Conservation (phyloP, 2,113 vertebrate species). For the Epinephelus cyanopodus region DNA sequence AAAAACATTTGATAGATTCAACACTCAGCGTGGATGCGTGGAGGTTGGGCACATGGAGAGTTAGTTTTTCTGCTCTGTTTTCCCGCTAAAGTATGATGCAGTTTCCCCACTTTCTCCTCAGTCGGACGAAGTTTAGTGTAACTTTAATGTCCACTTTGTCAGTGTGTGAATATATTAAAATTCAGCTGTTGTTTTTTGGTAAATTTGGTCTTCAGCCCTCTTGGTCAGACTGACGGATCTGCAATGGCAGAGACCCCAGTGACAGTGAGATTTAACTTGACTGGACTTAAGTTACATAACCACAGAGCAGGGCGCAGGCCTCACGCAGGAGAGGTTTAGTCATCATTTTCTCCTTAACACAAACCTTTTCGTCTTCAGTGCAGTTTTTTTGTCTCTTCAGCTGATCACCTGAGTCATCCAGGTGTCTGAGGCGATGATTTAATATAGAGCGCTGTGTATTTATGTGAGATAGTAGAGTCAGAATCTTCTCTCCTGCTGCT, state of each 20-base stretch:
- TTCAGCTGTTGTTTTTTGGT: background rate
- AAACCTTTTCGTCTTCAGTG: conserved; percentile 27
- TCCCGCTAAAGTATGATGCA: background rate
- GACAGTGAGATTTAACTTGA: conserved; percentile 65
- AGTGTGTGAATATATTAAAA: conserved; percentile 20
- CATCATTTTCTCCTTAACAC: conserved; percentile 28
- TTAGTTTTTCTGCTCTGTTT: conserved; percentile 7
- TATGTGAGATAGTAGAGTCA: conserved; percentile 35
- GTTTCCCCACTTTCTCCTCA: background rate
- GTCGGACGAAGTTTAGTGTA: background rate
- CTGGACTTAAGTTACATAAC: conserved; percentile 72
- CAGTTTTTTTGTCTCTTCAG: conserved; percentile 10
- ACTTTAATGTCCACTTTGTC: background rate
- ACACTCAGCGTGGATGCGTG: conserved; percentile 12
- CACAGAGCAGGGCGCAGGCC: conserved; percentile 33
- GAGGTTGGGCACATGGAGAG: background rate
- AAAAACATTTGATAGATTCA: conserved; percentile 35
- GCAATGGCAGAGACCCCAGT: conserved; percentile 42
- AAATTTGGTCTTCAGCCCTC: conserved; percentile 22
- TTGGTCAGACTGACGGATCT: conserved; percentile 47
- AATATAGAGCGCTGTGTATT: conserved; percentile 12
- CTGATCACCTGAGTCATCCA: conserved; percentile 43
- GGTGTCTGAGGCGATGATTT: conserved; percentile 38
- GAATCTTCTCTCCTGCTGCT: conserved; percentile 61
- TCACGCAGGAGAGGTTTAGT: conserved; percentile 39